Conservation (phyloP, 2,888 invertebrate genomes). For the Eilema caniola region DNA sequence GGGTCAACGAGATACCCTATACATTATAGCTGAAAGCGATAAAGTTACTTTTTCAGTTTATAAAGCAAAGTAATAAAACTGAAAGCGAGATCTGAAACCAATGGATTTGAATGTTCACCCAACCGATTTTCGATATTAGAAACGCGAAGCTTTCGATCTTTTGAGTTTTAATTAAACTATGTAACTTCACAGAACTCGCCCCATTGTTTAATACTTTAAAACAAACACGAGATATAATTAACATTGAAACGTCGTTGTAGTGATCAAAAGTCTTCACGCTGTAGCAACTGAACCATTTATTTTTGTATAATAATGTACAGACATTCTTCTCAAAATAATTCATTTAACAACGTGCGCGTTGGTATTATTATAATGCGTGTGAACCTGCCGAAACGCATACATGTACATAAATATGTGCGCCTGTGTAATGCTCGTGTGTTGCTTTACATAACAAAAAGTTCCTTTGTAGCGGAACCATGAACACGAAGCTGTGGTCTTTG, state of each 20-base stretch:
- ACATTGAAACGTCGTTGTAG: conserved; percentile 1
- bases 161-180: conserved; percentile 7
- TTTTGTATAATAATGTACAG: conserved; percentile 35
- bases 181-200: conserved; percentile 5
- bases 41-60: neutral
- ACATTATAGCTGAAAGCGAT: neutral
- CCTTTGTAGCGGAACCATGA: conserved; percentile 41
- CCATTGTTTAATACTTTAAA: conserved; percentile 5
- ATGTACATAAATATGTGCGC: neutral
- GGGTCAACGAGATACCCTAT: neutral
- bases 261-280: conserved; percentile 10
- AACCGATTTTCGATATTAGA: conserved; percentile 9
- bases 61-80: conserved; percentile 8
- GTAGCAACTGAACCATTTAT: conserved; percentile 22
- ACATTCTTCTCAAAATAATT: conserved; percentile 46
- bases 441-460: conserved; percentile 44
- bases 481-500: conserved; percentile 33
- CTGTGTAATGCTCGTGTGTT: conserved; percentile 16
- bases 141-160: conserved; percentile 6
- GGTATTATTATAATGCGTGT: conserved; percentile 30
- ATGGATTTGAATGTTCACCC: conserved; percentile 9
- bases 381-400: conserved; percentile 16
- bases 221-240: conserved; percentile 10
- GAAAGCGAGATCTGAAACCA: conserved; percentile 5
- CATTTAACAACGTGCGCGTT: conserved; percentile 26